A percentile compares a stretch with the other conserved stretches of the same genome.
phyloP scores from a whole-genome alignment of 2,797 vertebrate genomes.

The Muraenolepis orangiensis region DNA sequence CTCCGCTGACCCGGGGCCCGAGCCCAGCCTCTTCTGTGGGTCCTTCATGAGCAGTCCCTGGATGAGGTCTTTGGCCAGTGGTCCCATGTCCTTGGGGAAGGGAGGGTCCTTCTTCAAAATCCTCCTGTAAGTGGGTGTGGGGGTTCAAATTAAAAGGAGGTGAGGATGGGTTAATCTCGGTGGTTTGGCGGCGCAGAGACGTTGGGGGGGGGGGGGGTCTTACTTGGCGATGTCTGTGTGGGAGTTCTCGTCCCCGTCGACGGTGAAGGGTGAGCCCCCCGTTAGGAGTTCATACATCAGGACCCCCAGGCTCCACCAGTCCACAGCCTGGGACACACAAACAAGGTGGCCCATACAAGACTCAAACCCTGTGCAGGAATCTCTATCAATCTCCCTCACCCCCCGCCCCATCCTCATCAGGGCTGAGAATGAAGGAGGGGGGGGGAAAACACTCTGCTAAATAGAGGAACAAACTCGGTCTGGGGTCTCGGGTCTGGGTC shows the following conservation, averaged over 20 bases:
- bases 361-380: not conserved
- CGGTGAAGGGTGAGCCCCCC: constrained; percentile 96
- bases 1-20: constrained; percentile 83
- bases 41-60: constrained; percentile 90
- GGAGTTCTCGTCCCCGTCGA: constrained; percentile 95
- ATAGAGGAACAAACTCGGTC: too few species aligned
- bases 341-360: constrained; percentile 25
- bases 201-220: constrained; percentile 36
- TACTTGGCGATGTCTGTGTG: constrained; percentile 97
- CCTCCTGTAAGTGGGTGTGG: constrained; percentile 79
- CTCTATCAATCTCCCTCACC: too few species aligned
- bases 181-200: not conserved
- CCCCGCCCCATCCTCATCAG: too few species aligned
- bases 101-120: constrained; percentile 97
- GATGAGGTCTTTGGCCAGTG: constrained; percentile 90
- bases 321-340: constrained; percentile 82
- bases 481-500: too few species aligned
- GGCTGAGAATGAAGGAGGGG: too few species aligned
- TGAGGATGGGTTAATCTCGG: not conserved
- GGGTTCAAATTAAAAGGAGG: not conserved
- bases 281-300: constrained; percentile 97
- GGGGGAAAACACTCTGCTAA: too few species aligned
- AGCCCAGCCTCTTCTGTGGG: constrained; percentile 91
- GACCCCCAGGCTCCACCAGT: constrained; percentile 99
- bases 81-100: constrained; percentile 90